Conservation (phyloP, 2,113 vertebrate species). For the Ammospiza caudacuta region DNA sequence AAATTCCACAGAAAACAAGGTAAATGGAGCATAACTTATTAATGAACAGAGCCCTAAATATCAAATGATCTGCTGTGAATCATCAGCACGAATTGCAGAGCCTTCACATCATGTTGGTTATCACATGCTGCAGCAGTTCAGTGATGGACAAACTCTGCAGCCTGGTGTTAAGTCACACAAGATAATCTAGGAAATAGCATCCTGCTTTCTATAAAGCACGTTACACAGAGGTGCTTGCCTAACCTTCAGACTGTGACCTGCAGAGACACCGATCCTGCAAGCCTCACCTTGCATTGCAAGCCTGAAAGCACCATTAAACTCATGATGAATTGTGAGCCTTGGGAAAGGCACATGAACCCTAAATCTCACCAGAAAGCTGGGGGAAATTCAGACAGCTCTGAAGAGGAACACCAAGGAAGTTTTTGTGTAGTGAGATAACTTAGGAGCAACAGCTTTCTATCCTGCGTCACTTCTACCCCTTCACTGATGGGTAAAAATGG, state of each 20-base stretch:
- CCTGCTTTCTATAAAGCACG: background rate
- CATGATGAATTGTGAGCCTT: background rate
- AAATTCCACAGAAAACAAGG: slow-evolving; percentile 69
- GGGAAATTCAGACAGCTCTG: background rate
- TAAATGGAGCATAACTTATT: slow-evolving; percentile 74
- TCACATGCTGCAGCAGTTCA: background rate
- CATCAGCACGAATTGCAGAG: slow-evolving; percentile 50
- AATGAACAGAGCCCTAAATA: slow-evolving; percentile 72
- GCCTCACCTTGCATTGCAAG: slow-evolving; percentile 20
- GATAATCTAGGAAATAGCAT: background rate
- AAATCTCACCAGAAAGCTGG: background rate
- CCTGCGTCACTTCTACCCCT: background rate
- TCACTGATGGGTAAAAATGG: background rate
- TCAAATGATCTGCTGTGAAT: slow-evolving; percentile 67
- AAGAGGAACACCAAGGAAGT: background rate
- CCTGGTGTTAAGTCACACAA: background rate
- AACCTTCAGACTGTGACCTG: slow-evolving; percentile 42
- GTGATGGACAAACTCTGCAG: background rate
- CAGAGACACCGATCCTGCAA: background rate
- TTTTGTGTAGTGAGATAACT: background rate
- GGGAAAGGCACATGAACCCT: background rate
- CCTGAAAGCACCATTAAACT: slow-evolving; percentile 36
- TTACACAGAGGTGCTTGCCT: background rate
- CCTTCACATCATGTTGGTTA: background rate
- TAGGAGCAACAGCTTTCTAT: background rate